Conservation (phyloP, 1,140 invertebrate species). For the Belonocnema kinseyi region DNA sequence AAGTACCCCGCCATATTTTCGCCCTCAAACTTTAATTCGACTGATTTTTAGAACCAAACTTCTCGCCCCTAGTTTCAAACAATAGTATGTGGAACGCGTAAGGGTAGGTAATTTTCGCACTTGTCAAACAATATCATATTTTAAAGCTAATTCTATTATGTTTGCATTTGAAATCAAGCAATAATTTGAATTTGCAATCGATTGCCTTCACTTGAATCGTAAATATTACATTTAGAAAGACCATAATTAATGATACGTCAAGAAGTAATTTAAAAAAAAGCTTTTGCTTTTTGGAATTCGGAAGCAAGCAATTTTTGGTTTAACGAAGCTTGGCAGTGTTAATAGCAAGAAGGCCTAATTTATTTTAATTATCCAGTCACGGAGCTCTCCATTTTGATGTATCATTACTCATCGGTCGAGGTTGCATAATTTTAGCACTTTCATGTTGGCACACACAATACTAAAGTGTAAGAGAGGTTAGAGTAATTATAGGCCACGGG, state of each 20-base stretch:
- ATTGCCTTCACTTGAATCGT: too few relatives aligned
- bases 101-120: too few relatives aligned
- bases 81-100: too few relatives aligned
- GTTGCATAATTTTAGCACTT: constrained; percentile 22
- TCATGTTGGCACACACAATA: constrained; percentile 48
- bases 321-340: background rate
- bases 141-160: too few relatives aligned
- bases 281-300: background rate
- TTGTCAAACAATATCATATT: too few relatives aligned
- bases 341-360: constrained; percentile 3
- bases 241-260: background rate
- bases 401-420: constrained; percentile 25
- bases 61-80: too few relatives aligned
- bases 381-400: constrained; percentile 8
- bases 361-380: constrained; percentile 13
- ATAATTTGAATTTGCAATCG: too few relatives aligned
- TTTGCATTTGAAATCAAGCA: too few relatives aligned
- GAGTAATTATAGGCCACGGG: constrained; percentile 57
- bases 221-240: too few relatives aligned
- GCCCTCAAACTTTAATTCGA: too few relatives aligned
- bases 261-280: background rate
- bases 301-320: background rate
- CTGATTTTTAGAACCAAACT: too few relatives aligned
- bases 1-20: too few relatives aligned
- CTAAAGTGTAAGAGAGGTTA: constrained; percentile 51